A percentile compares a stretch with the other conserved stretches of the same genome.
These are phyloP conservation scores for Sciurus niger DNA, from an alignment of 2,113 vertebrate genomes.

Conservation along the genomic window DNA sequence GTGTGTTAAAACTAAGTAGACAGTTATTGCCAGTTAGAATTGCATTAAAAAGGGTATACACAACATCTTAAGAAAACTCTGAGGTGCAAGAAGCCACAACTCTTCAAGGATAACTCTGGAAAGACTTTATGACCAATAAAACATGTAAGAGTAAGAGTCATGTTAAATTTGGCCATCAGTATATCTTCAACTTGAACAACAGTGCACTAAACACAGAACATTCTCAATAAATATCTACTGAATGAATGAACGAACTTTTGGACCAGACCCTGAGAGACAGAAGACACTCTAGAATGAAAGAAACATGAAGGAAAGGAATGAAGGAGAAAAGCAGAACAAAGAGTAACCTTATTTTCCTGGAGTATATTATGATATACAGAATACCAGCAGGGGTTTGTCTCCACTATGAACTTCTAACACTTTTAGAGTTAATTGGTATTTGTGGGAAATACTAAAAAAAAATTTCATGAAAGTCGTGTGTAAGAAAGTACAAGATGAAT, in stretches of 20 bases:
- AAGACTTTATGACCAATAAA: slow-evolving; percentile 18
- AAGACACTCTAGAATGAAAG: not conserved
- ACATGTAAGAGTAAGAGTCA: not conserved
- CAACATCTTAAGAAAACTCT: not conserved
- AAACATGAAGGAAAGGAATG: slow-evolving; percentile 19
- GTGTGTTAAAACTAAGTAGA: not conserved
- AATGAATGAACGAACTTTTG: not conserved
- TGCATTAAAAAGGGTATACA: not conserved
- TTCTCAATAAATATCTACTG: slow-evolving; percentile 28
- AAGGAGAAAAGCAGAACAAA: not conserved
- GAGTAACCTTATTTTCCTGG: not conserved
- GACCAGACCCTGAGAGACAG: not conserved
- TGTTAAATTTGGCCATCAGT: not conserved
- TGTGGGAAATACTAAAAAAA: slow-evolving; percentile 28
- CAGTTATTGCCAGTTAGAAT: not conserved
- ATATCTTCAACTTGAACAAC: not conserved
- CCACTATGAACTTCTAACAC: not conserved
- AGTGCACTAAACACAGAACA: not conserved
- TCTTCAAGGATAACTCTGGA: not conserved
- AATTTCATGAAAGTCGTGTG: not conserved
- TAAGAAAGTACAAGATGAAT: not conserved
- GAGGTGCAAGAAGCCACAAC: not conserved
- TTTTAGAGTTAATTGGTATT: slow-evolving; percentile 11
- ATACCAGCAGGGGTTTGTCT: not conserved
- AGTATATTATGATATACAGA: not conserved